Conservation (phyloP, 1,140 invertebrate species). For the Bombus huntii region DNA sequence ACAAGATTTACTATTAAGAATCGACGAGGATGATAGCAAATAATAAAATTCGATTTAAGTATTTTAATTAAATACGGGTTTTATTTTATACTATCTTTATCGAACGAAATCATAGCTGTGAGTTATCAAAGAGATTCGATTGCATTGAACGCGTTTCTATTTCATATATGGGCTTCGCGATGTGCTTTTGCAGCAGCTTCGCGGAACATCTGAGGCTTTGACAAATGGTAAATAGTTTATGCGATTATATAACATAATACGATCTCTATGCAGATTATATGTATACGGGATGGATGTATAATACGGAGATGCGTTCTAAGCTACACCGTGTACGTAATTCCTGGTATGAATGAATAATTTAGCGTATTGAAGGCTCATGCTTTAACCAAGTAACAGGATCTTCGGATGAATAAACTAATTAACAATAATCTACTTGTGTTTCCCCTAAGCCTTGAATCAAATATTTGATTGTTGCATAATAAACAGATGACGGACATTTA, state of each 20-base stretch:
- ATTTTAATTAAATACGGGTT: neutral
- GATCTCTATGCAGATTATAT: neutral
- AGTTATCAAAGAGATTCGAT: neutral
- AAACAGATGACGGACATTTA: too few relatives aligned
- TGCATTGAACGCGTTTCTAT: neutral
- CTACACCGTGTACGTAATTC: neutral
- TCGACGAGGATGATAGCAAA: too few relatives aligned
- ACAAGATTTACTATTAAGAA: too few relatives aligned
- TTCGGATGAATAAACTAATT: too few relatives aligned
- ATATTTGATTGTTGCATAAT: too few relatives aligned
- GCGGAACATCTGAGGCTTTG: neutral
- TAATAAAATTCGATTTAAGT: neutral
- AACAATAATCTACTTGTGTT: too few relatives aligned
- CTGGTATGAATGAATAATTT: neutral
- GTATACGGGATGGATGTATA: neutral
- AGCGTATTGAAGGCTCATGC: neutral
- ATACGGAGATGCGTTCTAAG: neutral
- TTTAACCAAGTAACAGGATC: neutral
- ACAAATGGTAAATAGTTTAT: slow-evolving; percentile 9
- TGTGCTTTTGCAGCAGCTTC: neutral
- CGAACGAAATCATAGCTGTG: neutral
- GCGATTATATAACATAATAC: slow-evolving; percentile 1
- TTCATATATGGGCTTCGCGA: neutral
- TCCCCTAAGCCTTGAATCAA: too few relatives aligned
- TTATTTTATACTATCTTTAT: too few relatives aligned